Conservation (phyloP, 2,113 vertebrate species). For the Chloropsis hardwickii region DNA sequence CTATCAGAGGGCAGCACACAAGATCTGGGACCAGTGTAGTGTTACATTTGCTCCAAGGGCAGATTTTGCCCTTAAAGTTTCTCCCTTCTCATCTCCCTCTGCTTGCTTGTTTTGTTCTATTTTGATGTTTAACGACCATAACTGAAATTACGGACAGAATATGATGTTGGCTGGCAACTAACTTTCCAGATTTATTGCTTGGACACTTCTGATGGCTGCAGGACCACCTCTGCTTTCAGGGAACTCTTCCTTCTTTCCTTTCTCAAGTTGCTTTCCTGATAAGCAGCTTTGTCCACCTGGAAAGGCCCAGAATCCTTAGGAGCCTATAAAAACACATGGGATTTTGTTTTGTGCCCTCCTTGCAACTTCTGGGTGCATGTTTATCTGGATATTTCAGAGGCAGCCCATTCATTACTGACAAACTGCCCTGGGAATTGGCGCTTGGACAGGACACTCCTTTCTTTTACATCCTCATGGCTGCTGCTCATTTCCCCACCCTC, state of each 20-base stretch:
- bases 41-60: background rate
- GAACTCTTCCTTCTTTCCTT: background rate
- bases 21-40: background rate
- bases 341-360: background rate
- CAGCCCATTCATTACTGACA: background rate
- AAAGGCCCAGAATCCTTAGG: background rate
- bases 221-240: slow-evolving; percentile 1
- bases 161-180: background rate
- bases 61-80: background rate
- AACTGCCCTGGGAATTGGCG: background rate
- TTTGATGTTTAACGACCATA: slow-evolving; percentile 15
- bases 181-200: background rate
- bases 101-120: background rate
- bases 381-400: background rate
- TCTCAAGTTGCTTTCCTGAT: background rate
- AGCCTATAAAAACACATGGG: background rate
- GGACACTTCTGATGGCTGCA: background rate
- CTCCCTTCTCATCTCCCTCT: background rate
- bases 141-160: background rate
- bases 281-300: background rate
- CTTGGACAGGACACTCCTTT: background rate
- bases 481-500: background rate
- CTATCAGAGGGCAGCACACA: background rate
- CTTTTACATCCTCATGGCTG: background rate
- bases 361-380: background rate